Evolutionary conservation across 2,888 invertebrate species (phyloP), one percentile per base, ranked within the genome.

Genomic region (Polydesmus complanatus): DNA sequence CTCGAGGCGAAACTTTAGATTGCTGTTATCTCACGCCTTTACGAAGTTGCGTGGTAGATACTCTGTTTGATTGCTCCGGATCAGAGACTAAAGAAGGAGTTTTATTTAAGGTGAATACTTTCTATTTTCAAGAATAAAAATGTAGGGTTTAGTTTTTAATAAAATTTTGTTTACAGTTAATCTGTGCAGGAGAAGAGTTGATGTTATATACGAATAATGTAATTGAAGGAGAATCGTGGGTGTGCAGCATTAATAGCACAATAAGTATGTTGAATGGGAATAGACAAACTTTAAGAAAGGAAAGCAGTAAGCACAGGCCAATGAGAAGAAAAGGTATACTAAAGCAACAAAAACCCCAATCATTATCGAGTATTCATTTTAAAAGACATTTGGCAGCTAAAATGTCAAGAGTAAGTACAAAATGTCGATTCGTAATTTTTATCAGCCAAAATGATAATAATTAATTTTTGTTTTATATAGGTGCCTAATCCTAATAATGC

Each of bases 11-110:
- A 2, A 80, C 81, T 0, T 69, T 85, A 3, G 79, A 80, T 67
- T 83, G 84, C 66, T 80, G 80, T 63, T 81, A 82, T 69, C 80
- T 85, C 52, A 77, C 85, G 61, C 86, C 86, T 0, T 72, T 87
- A 5, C 81, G 81, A 62, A 85, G 85, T 70, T 85, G 85, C 70
- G 78, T 76, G 64, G 78, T 86, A 1, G 72, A 74, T 56, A 77
- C 78, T 49, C 78, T 82, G 62, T 77, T 83, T 65, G 79, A 78
- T 61, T 78, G 78, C 63, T n/a, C n/a, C n/a, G n/a, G n/a, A n/a
- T n/a, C n/a, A n/a, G 81, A 81, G 1, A 78, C 81, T 64, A 81
- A 84, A 65, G 80, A 79, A 69, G 73, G 84, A 2, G 75, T 75
- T 1, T 83, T 83, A 65, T 78, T 81, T 63, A 76, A 78, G n/a